Base-by-base conservation (phyloP, 2,888 invertebrate species). In the Leptinotarsa haldemani region DNA sequence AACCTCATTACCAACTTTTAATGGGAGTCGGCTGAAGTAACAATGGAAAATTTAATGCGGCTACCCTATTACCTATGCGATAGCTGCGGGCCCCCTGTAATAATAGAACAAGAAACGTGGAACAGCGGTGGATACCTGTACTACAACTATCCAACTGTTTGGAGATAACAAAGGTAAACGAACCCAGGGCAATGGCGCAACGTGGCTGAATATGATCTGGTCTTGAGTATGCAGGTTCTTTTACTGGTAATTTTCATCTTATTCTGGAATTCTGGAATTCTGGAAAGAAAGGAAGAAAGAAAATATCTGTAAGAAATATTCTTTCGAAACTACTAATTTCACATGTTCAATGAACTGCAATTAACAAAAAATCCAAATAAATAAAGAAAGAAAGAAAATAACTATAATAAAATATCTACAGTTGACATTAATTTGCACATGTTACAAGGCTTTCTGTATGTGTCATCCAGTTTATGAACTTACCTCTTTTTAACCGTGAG, bases 101-200 rank as follows among this genome's bases (percentile, higher is more conserved):
- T 61, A 61, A 61, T 61, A 40, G n/a, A 61, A 61, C 61, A 61
- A n/a, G 61, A 30, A 61, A 61, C 61, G 22, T 61, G 61, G 7
- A 61, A 61, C 61, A 61, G n/a, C 61, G n/a, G 40, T 61, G 61
- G 30, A 61, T 61, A 30, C 61, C 61, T 61, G 56, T 13, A 40
- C 61, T 61, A 22, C 56, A 22, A 61, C 61, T 40, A 61, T 61
- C 61, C 61, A 18, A 40, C 61, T 61, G 61, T 61, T 61, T 61
- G n/a, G 20, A 73, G 73, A 73, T 73, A 73, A 73, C 65, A 68
- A 66, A 73, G 73, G 73, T 73, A 73, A 73, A 73, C 65, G 73
- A 73, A 73, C 73, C 50, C 48, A 46, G 48, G 9, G 48, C 46
- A 40, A 66, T 47, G 70, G 52, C 50, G 40, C 20, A 25, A n/a